Evolutionary conservation across 1,140 invertebrate species (phyloP).

Genomic region (Manduca sexta): DNA sequence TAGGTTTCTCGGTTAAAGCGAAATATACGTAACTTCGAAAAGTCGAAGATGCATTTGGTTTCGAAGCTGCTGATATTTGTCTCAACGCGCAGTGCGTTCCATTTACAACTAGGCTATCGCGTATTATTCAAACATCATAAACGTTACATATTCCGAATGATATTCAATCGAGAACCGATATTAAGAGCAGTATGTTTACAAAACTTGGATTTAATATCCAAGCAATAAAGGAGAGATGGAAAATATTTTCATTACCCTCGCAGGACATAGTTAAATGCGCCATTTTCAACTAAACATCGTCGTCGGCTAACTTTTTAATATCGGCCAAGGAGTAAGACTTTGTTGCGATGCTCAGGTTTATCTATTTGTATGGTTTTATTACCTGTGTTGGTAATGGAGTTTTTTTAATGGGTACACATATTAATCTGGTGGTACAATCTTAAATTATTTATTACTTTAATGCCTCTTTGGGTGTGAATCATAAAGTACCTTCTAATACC

Average conservation of each 20-base stretch:
- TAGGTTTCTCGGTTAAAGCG: no score
- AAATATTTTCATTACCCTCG: conserved; percentile 54
- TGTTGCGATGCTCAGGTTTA: not conserved
- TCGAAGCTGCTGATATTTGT: no score
- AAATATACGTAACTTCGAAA: no score
- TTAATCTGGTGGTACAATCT: no score
- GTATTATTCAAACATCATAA: no score
- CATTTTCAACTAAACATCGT: conserved; percentile 21
- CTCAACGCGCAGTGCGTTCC: no score
- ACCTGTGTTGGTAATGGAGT: not conserved
- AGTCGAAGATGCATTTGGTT: no score
- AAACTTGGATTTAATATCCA: conserved; percentile 51
- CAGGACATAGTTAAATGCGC: conserved; percentile 31
- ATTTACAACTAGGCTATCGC: no score
- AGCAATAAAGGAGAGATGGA: conserved; percentile 47
- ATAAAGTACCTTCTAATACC: no score
- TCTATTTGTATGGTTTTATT: not conserved
- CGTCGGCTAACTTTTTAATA: conserved; percentile 23
- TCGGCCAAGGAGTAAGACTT: conserved; percentile 6
- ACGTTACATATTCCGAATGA: no score
- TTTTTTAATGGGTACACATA: not conserved
- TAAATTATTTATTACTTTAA: no score
- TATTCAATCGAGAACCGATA: conserved; percentile 7
- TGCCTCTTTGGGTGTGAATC: no score
- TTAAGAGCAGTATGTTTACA: conserved; percentile 24